Evolutionary conservation across 2,888 invertebrate genomes (phyloP).

Genomic region (Ecliptopera silaceata): DNA sequence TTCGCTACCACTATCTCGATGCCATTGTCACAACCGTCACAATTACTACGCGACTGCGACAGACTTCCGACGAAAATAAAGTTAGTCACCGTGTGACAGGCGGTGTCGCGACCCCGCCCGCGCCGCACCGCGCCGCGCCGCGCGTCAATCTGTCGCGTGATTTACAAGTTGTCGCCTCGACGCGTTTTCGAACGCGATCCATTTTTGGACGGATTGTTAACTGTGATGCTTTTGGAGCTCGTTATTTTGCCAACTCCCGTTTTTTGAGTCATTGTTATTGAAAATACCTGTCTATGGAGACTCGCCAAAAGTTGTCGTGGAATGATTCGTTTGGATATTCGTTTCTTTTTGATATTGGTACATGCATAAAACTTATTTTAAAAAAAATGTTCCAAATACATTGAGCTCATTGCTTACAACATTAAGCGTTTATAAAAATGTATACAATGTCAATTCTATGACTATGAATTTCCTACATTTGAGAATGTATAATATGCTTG

Average conservation of each 20-base stretch:
- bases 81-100: constrained; percentile 49
- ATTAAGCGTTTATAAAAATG: too few relatives aligned
- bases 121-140: constrained; percentile 38
- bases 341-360: too few relatives aligned
- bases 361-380: too few relatives aligned
- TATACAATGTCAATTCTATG: too few relatives aligned
- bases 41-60: constrained; percentile 30
- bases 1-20: neutral
- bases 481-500: too few relatives aligned
- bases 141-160: constrained; percentile 61
- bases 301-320: neutral
- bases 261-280: constrained; percentile 1
- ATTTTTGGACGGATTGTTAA: constrained; percentile 10
- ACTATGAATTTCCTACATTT: too few relatives aligned
- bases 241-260: neutral
- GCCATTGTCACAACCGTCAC: constrained; percentile 1
- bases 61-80: constrained; percentile 45
- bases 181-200: constrained; percentile 9
- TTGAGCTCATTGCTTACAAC: too few relatives aligned
- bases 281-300: neutral
- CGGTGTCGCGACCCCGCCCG: constrained; percentile 39
- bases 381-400: neutral
- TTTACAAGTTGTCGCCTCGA: constrained; percentile 48
- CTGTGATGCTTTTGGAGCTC: constrained; percentile 4
- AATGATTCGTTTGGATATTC: too few relatives aligned